Evolutionary conservation across 2,113 vertebrate genomes (phyloP), one percentile per base, ranked within the genome.

Genomic region (Stictonetta naevosa): DNA sequence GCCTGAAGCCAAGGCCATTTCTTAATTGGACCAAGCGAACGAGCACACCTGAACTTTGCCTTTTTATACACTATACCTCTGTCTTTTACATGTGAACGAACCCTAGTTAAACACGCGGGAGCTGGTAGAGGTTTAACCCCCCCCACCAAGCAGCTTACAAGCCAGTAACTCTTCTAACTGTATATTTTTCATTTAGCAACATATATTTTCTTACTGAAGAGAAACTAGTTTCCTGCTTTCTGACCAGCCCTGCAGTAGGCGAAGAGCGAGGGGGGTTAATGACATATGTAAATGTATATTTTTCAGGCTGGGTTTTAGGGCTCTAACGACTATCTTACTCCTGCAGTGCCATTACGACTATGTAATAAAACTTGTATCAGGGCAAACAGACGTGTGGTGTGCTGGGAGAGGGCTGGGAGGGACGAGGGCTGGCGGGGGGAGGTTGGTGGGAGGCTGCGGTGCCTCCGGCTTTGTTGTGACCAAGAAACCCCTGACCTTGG

Each of bases 1-100:
- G 69, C 99, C 99, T 0, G 99, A 99, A 97, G 99, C 99, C 18
- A 99, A 99, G 98, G 99, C 99, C 75, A 99, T 99, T 96, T 99
- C 99, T 76, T 99, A 98, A 99, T 60, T 12, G 64, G 90, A 96
- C 74, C 42, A 52, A 90, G 94, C 62, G 81, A 84, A 80, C 12
- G 85, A 97, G 91, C 38, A 34, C 77, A 84, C 90, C 92, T 92
- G 92, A 77, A 97, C 95, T 97, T 97, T 98, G 98, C 98, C 98
- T 98, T 98, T 98, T 98, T 97, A 96, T 98, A 98, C 98, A 98
- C 97, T 98, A 97, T 98, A 99, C 98, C 98, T 98, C 98, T 86
- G 98, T 98, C 98, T 98, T 98, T 98, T 96, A 98, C 76, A 92
- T 6, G 0, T 64, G 81, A 95, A 97, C 13, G 16, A 78, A 92